Conservation (phyloP, 2,113 vertebrate species). For the Lophura nycthemera region DNA sequence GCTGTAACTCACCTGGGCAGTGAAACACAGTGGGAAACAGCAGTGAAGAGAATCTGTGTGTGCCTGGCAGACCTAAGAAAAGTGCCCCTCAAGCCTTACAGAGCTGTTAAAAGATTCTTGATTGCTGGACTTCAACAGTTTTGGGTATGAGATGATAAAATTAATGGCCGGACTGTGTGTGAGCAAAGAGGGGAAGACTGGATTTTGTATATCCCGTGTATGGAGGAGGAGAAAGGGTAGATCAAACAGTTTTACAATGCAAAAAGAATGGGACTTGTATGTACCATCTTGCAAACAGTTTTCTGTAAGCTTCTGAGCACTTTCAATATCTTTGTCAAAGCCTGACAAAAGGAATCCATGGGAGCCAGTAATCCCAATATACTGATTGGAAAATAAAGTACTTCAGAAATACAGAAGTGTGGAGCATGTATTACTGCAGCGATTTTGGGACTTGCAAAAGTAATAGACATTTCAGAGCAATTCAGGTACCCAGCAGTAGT, state of each 20-base stretch:
- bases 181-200: not conserved
- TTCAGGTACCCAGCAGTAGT: not conserved
- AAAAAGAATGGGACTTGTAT: not conserved
- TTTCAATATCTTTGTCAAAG: conserved; percentile 4
- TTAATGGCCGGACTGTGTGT: not conserved
- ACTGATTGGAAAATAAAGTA: rapidly evolving
- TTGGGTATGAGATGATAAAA: not conserved
- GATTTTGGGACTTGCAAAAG: not conserved
- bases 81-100: not conserved
- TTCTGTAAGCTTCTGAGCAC: not conserved
- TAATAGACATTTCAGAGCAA: not conserved
- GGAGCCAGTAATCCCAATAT: not conserved
- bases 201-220: not conserved
- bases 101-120: not conserved
- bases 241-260: not conserved
- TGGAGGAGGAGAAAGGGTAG: not conserved
- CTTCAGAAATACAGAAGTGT: not conserved
- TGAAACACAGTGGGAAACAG: rapidly evolving
- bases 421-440: not conserved
- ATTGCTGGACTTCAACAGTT: not conserved
- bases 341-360: not conserved
- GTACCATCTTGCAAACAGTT: not conserved
- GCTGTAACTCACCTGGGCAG: not conserved
- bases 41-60: rapidly evolving
- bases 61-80: not conserved